Evolutionary conservation across 2,888 invertebrate genomes (phyloP).

Genomic region (Leptinotarsa rubiginosa): DNA sequence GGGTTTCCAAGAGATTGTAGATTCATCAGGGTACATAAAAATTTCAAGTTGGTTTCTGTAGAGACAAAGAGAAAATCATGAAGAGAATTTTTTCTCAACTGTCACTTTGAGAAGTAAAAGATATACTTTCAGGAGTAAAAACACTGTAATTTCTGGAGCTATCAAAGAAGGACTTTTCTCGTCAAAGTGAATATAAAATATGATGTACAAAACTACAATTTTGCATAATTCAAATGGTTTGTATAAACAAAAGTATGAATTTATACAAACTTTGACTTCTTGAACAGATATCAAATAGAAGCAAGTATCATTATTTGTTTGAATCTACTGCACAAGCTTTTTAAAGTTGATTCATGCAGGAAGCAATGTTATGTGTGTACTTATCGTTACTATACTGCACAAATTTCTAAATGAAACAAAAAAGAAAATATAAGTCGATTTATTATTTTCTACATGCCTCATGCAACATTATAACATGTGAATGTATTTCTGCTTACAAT

Average conservation of each 20-base stretch:
- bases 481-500: conserved; percentile 11
- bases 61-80: too few species aligned
- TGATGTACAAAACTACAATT: too few species aligned
- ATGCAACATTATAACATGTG: conserved; percentile 39
- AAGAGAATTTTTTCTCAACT: too few species aligned
- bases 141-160: too few species aligned
- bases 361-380: conserved; percentile 19
- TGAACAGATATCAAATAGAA: neutral
- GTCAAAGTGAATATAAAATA: too few species aligned
- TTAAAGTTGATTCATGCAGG: conserved; percentile 28
- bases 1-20: too few species aligned
- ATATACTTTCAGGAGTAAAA: too few species aligned
- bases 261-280: neutral
- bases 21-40: too few species aligned
- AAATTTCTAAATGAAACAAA: conserved; percentile 46
- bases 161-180: too few species aligned
- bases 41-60: too few species aligned
- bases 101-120: too few species aligned
- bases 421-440: conserved; percentile 40
- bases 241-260: neutral
- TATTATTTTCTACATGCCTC: conserved; percentile 45
- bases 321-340: conserved; percentile 9
- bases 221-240: too few species aligned
- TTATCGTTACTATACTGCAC: conserved; percentile 34
- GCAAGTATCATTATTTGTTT: neutral